phyloP scores from a whole-genome alignment of 1,140 invertebrate genomes.

The Calycopis cecrops region DNA sequence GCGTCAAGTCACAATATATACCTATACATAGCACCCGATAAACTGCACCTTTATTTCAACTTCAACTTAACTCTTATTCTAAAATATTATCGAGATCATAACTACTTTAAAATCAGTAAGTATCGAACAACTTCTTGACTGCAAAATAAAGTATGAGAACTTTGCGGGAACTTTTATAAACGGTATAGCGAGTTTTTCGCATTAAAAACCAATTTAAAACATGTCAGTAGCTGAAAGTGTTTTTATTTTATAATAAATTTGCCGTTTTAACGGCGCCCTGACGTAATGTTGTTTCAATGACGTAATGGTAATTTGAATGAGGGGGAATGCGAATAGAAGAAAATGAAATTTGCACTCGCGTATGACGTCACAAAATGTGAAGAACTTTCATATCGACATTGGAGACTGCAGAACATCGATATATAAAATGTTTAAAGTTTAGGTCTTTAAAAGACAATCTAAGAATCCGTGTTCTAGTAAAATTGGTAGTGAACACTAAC shows the following conservation, averaged over 20 bases:
- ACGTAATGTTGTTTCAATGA: background rate
- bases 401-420: too few species aligned
- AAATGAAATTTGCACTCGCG: too few species aligned
- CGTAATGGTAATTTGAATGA: background rate
- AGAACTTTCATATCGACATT: too few species aligned
- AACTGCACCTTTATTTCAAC: too few species aligned
- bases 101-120: constrained; percentile 12
- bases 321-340: too few species aligned
- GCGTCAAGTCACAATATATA: too few species aligned
- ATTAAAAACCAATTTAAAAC: constrained; percentile 10
- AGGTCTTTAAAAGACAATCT: too few species aligned
- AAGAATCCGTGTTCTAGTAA: too few species aligned
- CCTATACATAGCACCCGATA: too few species aligned
- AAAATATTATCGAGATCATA: constrained; percentile 15
- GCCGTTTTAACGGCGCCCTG: background rate
- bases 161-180: constrained; percentile 11
- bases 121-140: constrained; percentile 16
- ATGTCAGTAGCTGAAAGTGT: background rate
- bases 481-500: too few species aligned
- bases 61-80: background rate
- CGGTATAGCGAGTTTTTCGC: background rate
- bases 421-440: too few species aligned
- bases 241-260: background rate
- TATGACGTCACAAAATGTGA: constrained; percentile 5
- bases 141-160: constrained; percentile 14